Evolutionary conservation across 2,113 vertebrate species (phyloP), one percentile per base, ranked within the genome.

Genomic region (Raja brachyura): DNA sequence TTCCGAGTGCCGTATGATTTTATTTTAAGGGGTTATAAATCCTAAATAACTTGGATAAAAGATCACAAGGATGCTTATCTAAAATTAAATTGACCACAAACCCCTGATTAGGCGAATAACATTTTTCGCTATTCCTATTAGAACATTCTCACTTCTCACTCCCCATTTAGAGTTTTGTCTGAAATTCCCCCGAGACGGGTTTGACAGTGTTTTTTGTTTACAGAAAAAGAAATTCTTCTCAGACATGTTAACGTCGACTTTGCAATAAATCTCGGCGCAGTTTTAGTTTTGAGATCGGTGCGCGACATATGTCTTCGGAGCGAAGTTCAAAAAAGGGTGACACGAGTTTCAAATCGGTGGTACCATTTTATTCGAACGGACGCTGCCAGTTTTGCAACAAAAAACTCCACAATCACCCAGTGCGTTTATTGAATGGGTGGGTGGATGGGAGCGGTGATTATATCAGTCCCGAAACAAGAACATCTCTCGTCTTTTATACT

Each of bases 1-100:
- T 77, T 33, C 10, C n/a, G 31, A 5, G n/a, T 13, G 33, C 8
- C n/a, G n/a, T 33, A 33, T 33, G n/a, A n/a, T 77, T 77, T 77
- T 33, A 22, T 75, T 75, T 75, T 75, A 75, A n/a, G 9, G 56
- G 56, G 81, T 85, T 86, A 61, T 18, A 10, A 11, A 56, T 0
- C 9, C 13, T 14, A 86, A 25, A n/a, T 61, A 61, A 31, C 59
- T 63, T 14, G 59, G 59, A n/a, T 28, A 63, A 66, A 88, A 86
- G 83, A 86, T 63, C 83, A 63, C 13, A 88, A 63, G 59, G 59
- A 88, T 88, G 28, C 28, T 88, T 88, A 88, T 63, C 83, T 63
- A 31, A 88, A 88, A 88, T 63, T 63, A 88, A 88, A 88, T 61
- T 63, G 28, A 63, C 28, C 83, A 88, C 83, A 63, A 31, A 61